phyloP scores from a whole-genome alignment of 2,888 invertebrate genomes.

The Chalcosyrphus nemorum region DNA sequence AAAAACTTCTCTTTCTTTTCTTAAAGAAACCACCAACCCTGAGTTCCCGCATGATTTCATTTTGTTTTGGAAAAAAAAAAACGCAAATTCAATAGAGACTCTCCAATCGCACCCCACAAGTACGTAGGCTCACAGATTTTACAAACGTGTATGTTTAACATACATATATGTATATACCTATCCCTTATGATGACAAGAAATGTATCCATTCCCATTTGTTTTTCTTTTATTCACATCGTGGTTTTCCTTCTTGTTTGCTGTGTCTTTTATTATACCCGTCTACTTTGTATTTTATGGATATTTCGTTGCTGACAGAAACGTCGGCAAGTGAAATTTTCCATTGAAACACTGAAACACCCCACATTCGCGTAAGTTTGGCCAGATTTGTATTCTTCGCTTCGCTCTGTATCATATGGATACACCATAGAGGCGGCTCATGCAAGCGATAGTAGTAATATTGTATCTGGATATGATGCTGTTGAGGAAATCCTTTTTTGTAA shows the following conservation, averaged over 20 bases:
- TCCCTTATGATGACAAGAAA: slow-evolving; percentile 20
- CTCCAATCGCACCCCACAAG: too few species aligned
- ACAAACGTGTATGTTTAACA: too few species aligned
- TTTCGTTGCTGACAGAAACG: slow-evolving; percentile 38
- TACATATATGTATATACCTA: too few species aligned
- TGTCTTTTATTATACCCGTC: slow-evolving; percentile 42
- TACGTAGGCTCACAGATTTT: too few species aligned
- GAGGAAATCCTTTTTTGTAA: slow-evolving; percentile 46
- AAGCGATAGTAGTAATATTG: slow-evolving; percentile 5
- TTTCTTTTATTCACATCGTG: slow-evolving; percentile 34
- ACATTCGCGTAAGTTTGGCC: slow-evolving; percentile 14
- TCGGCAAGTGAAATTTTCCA: slow-evolving; percentile 45
- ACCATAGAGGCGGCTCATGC: slow-evolving; percentile 6
- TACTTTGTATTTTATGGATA: slow-evolving; percentile 34
- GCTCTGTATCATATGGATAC: slow-evolving; percentile 11
- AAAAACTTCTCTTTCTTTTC: too few species aligned
- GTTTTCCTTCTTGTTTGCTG: slow-evolving; percentile 12
- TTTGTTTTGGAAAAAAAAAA: too few species aligned
- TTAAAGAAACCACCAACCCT: too few species aligned
- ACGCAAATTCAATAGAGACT: too few species aligned
- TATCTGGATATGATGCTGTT: slow-evolving; percentile 50
- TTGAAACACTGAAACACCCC: slow-evolving; percentile 16
- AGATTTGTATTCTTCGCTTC: slow-evolving; percentile 18
- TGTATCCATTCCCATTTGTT: slow-evolving; percentile 12
- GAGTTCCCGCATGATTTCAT: too few species aligned